phyloP scores from a whole-genome alignment of 2,888 invertebrate species.

The Brachylomia viminalis region DNA sequence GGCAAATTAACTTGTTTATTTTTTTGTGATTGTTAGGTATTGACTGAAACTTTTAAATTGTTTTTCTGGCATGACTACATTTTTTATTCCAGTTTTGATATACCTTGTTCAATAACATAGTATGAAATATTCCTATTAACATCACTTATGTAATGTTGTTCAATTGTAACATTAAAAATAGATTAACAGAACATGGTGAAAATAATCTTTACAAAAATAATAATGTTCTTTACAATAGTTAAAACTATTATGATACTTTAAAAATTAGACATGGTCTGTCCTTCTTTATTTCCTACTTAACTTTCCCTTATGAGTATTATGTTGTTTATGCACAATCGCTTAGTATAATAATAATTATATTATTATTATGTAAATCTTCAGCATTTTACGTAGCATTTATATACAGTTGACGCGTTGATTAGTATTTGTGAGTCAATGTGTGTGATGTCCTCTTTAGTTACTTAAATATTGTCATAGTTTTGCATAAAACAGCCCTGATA shows the following conservation, averaged over 20 bases:
- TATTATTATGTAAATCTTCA: constrained; percentile 47
- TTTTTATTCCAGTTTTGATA: background rate
- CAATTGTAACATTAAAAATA: background rate
- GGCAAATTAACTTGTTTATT: constrained; percentile 9
- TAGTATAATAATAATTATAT: constrained; percentile 25
- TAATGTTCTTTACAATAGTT: background rate
- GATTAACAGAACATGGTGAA: background rate
- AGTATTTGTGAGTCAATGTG: constrained; percentile 21
- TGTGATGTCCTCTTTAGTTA: constrained; percentile 32
- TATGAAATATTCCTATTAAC: background rate
- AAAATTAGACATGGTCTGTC: background rate
- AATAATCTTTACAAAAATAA: background rate
- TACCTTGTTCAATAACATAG: background rate
- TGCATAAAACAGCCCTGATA: constrained; percentile 30
- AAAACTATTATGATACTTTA: background rate
- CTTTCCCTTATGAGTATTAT: constrained; percentile 16
- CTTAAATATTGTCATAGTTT: constrained; percentile 16
- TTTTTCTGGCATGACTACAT: background rate
- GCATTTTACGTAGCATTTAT: constrained; percentile 68
- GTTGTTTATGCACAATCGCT: constrained; percentile 50
- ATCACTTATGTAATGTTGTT: background rate
- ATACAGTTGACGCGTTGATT: constrained; percentile 29
- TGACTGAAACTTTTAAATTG: constrained; percentile 38
- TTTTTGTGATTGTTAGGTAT: constrained; percentile 38
- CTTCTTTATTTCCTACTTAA: constrained; percentile 1